These are phyloP conservation scores for Acipenser transmontanus DNA, from an alignment of 2,797 vertebrate genomes.

Conservation along the genomic window DNA sequence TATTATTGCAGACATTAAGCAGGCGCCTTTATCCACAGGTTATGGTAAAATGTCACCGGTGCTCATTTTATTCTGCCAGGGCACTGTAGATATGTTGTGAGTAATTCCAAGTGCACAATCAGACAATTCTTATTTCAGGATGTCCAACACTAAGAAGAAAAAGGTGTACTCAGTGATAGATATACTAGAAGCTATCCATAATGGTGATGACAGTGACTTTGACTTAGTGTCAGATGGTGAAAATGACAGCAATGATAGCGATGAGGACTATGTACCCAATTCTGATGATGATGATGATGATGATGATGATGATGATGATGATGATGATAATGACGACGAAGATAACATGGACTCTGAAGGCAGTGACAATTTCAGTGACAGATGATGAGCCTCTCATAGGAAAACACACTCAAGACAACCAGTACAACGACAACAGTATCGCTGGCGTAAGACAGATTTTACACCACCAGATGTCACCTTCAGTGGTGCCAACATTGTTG, in stretches of 20 bases:
- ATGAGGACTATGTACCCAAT: constrained; percentile 17
- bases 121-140: constrained; percentile 19
- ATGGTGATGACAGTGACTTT: constrained; percentile 19
- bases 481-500: not conserved
- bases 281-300: constrained; percentile 14
- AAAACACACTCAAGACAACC: constrained; percentile 2
- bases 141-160: constrained; percentile 14
- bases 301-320: constrained; percentile 7
- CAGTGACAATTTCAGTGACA: constrained; percentile 5
- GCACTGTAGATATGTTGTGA: no score
- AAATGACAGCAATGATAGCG: constrained; percentile 15
- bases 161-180: constrained; percentile 13
- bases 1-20: no score
- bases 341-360: constrained; percentile 8
- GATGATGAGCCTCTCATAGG: not conserved
- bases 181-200: constrained; percentile 16
- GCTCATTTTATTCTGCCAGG: no score
- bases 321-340: constrained; percentile 17
- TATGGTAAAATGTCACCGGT: no score
- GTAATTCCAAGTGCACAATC: no score
- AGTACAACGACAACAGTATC: not conserved
- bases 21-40: no score
- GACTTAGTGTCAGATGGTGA: constrained; percentile 14
- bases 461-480: not conserved
- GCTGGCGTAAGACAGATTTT: constrained; percentile 14